Evolutionary conservation across 2,113 vertebrate genomes (phyloP).

Genomic region (Rissa tridactyla): DNA sequence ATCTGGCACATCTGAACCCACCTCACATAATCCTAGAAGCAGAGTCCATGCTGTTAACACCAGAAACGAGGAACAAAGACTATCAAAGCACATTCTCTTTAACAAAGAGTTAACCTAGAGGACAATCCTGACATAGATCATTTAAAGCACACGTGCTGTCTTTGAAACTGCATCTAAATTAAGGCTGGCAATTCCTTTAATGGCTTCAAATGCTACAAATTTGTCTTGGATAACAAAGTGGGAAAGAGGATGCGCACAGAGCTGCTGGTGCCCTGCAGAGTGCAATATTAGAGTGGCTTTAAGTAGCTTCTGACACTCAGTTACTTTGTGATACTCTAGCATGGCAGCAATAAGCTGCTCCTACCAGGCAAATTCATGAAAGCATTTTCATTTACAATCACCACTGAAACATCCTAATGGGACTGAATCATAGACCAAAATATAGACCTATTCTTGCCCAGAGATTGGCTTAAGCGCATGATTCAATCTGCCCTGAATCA

Average conservation of each 20-base stretch:
- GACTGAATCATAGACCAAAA: neutral
- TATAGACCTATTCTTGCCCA: neutral
- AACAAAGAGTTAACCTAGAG: slow-evolving; percentile 42
- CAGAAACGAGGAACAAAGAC: neutral
- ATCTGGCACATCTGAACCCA: neutral
- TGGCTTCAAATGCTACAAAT: slow-evolving; percentile 18
- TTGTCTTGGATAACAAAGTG: neutral
- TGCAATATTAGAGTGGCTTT: neutral
- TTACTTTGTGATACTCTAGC: neutral
- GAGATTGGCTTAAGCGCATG: neutral
- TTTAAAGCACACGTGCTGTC: neutral
- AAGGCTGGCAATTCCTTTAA: slow-evolving; percentile 16
- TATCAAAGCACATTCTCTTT: neutral
- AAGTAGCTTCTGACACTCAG: neutral
- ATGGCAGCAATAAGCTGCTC: neutral
- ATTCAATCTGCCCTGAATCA: neutral
- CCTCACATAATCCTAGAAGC: neutral
- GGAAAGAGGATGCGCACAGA: neutral
- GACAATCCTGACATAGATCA: neutral
- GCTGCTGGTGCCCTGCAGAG: slow-evolving; percentile 21
- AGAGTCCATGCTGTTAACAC: neutral
- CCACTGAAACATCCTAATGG: neutral
- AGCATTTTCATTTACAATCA: neutral
- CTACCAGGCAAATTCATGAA: neutral
- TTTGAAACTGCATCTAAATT: slow-evolving; percentile 50